Percentiles rank a stretch among this genome's conserved stretches.
Evolutionary conservation across 2,797 vertebrate species (phyloP).

Genomic region (Bufotes viridis): DNA sequence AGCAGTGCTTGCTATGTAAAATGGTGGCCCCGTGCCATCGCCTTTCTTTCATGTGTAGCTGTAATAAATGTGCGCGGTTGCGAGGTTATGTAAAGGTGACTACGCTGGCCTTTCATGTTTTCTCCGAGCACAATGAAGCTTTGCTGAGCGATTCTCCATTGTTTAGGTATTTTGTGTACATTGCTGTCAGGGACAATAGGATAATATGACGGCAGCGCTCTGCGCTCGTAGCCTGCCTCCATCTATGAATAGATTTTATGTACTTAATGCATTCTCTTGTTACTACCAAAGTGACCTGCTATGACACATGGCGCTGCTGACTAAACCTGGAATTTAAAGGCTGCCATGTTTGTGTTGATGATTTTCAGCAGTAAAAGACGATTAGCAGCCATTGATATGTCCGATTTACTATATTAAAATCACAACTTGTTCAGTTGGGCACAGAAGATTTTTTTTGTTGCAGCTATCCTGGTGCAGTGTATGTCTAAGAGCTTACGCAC

Average conservation of each 20-base stretch:
- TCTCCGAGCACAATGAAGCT: not conserved
- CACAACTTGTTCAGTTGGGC: too few relatives aligned
- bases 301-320: not conserved
- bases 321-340: not conserved
- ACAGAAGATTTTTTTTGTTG: too few relatives aligned
- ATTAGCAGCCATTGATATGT: not conserved
- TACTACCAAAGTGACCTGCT: not conserved
- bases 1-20: not conserved
- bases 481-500: too few relatives aligned
- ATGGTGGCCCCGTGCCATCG: not conserved
- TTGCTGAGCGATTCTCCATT: not conserved
- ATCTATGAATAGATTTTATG: not conserved
- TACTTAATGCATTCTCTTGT: conserved; percentile 10
- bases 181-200: conserved; percentile 3
- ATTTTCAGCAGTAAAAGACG: not conserved
- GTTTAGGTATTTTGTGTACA: not conserved
- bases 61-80: not conserved
- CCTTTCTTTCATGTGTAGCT: not conserved
- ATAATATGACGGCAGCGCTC: not conserved
- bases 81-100: conserved; percentile 12
- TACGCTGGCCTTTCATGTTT: not conserved
- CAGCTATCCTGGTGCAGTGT: too few relatives aligned
- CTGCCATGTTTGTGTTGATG: not conserved
- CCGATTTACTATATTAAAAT: not conserved
- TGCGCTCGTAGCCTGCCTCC: not conserved